Evolutionary conservation across 2,113 vertebrate genomes (phyloP).

Genomic region (Python bivittatus): DNA sequence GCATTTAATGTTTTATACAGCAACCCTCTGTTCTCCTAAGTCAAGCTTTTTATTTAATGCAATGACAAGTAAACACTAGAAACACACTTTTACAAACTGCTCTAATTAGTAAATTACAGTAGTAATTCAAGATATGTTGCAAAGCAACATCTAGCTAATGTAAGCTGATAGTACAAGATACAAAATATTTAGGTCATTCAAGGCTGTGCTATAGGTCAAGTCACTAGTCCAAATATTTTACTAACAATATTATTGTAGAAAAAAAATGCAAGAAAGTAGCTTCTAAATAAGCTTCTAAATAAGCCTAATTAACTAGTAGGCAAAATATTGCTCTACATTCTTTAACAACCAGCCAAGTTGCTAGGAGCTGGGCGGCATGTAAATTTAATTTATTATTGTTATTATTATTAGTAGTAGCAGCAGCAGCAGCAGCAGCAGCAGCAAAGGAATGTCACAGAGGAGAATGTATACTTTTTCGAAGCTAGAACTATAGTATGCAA

Average conservation of each 20-base stretch:
- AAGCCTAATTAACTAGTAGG: not conserved
- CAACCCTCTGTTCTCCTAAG: not conserved
- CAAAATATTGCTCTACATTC: not conserved
- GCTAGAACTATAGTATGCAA: not conserved
- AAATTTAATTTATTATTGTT: not conserved
- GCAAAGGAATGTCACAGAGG: not conserved
- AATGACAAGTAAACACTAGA: constrained; percentile 1
- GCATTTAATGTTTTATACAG: not conserved
- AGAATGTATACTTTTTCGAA: not conserved
- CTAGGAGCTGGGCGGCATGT: not conserved
- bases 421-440: not conserved
- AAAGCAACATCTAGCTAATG: not conserved
- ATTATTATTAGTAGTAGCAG: too few relatives aligned
- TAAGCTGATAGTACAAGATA: not conserved
- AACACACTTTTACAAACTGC: not conserved
- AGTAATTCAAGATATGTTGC: not conserved
- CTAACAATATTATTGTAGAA: not conserved
- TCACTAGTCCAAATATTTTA: not conserved
- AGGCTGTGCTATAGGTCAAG: not conserved
- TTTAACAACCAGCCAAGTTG: not conserved
- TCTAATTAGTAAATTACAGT: not conserved
- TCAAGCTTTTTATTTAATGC: not conserved
- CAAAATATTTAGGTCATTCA: not conserved
- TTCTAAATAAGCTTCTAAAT: not conserved
- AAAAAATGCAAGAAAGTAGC: not conserved